phyloP scores from a whole-genome alignment of 2,797 vertebrate species.

The Natrix natrix region DNA sequence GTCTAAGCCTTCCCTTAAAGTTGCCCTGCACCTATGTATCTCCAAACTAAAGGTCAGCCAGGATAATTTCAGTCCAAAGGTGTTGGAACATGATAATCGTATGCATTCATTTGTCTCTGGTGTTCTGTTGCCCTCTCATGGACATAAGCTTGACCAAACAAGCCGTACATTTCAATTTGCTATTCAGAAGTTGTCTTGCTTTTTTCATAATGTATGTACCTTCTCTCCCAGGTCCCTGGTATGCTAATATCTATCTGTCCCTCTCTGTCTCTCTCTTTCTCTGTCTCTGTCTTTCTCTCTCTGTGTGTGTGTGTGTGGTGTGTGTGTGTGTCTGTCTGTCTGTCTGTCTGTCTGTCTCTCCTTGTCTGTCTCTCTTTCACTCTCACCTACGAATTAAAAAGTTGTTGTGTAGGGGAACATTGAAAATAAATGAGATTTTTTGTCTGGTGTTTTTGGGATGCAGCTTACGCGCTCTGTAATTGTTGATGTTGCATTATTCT shows the following conservation, averaged over 20 bases:
- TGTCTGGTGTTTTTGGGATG: not conserved
- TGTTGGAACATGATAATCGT: not conserved
- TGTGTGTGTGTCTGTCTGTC: too few species aligned
- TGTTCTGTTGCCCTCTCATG: rapidly evolving
- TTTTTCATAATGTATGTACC: not conserved
- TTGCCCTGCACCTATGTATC: not conserved
- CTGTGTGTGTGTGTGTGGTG: too few species aligned
- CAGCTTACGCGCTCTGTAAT: not conserved
- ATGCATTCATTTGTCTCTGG: not conserved
- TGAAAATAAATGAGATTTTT: not conserved
- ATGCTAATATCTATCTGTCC: too few species aligned
- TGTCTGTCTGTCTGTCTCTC: too few species aligned
- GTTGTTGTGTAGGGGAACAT: not conserved
- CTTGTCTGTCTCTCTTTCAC: not conserved
- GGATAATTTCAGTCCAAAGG: not conserved
- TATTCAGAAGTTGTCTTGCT: conserved; percentile 48
- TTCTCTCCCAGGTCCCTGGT: not conserved
- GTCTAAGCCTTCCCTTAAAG: not conserved
- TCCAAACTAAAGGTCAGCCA: not conserved
- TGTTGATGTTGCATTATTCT: not conserved
- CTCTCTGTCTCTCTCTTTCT: too few species aligned
- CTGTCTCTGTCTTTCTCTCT: too few species aligned
- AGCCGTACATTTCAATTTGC: not conserved
- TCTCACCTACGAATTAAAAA: not conserved
- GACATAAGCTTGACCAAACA: not conserved